phyloP scores from a whole-genome alignment of 2,888 invertebrate species.

The Chaetoderma sp. region DNA sequence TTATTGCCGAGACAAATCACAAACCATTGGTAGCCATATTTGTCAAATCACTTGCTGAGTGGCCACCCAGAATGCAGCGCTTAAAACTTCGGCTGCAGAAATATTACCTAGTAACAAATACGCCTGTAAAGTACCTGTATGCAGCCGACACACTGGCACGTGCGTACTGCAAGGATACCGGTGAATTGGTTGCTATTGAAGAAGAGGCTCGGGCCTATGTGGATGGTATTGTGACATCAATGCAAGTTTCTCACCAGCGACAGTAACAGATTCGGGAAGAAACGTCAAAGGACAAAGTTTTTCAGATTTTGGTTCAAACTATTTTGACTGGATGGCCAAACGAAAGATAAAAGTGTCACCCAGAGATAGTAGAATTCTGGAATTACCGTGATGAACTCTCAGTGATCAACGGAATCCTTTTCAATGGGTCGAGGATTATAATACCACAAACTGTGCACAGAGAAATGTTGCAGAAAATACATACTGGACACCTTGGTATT shows the following conservation, averaged over 20 bases:
- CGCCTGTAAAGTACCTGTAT: conserved; percentile 16
- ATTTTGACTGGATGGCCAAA: conserved; percentile 21
- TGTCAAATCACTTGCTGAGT: too few species aligned
- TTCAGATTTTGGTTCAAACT: neutral
- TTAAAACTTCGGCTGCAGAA: too few species aligned
- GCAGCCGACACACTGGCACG: conserved; percentile 14
- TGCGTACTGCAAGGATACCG: neutral
- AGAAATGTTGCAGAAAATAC: conserved; percentile 18
- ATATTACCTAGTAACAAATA: too few species aligned
- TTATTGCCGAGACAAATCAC: too few species aligned
- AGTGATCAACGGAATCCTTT: conserved; percentile 3
- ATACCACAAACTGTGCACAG: conserved; percentile 3
- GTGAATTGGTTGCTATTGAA: conserved; percentile 1
- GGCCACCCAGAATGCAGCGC: too few species aligned
- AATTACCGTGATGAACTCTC: conserved; percentile 13
- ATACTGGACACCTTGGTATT: conserved; percentile 21
- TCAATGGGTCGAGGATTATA: conserved; percentile 16
- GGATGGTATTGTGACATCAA: neutral
- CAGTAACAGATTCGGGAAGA: conserved; percentile 7
- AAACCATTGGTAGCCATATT: too few species aligned
- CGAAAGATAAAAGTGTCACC: conserved; percentile 2
- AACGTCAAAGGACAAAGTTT: conserved; percentile 7
- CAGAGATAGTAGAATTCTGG: conserved; percentile 5
- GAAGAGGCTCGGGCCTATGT: conserved; percentile 1
- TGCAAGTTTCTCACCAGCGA: conserved; percentile 1